phyloP scores from a whole-genome alignment of 2,797 vertebrate genomes.

The Intellagama lesueurii region DNA sequence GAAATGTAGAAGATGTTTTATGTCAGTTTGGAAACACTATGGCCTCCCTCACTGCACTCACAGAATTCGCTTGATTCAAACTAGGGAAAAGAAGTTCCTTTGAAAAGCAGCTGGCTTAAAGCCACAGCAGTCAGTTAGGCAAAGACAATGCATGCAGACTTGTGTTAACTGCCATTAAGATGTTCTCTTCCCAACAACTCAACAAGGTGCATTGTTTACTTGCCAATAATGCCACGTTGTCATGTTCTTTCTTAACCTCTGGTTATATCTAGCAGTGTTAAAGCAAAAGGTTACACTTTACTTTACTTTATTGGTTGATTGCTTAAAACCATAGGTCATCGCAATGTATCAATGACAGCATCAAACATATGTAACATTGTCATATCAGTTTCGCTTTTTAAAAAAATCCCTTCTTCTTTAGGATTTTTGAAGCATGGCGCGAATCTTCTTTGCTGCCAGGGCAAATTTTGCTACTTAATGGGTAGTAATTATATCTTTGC shows the following conservation, averaged over 20 bases:
- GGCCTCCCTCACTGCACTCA: not conserved
- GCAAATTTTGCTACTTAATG: too few species aligned
- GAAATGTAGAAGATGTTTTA: not conserved
- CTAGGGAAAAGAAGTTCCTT: not conserved
- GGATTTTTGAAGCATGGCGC: too few species aligned
- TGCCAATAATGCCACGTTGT: not conserved
- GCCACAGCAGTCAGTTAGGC: not conserved
- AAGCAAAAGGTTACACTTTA: too few species aligned
- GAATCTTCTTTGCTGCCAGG: too few species aligned
- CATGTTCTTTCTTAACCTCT: not conserved
- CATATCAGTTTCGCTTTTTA: too few species aligned
- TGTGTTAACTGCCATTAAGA: not conserved
- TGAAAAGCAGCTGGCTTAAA: conserved; percentile 11
- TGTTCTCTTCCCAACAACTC: not conserved
- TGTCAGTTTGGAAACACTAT: not conserved
- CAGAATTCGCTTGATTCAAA: not conserved
- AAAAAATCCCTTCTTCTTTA: too few species aligned
- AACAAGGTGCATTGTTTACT: not conserved
- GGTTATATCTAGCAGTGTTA: not conserved
- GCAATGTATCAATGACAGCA: too few species aligned
- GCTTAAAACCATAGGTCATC: too few species aligned
- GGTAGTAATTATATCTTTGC: too few species aligned
- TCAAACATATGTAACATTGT: too few species aligned
- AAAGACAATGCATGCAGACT: not conserved
- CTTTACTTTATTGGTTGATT: too few species aligned